Percentiles rank a stretch among this genome's conserved stretches.
Evolutionary conservation across 2,113 vertebrate species (phyloP).

Genomic region (Trichechus manatus): DNA sequence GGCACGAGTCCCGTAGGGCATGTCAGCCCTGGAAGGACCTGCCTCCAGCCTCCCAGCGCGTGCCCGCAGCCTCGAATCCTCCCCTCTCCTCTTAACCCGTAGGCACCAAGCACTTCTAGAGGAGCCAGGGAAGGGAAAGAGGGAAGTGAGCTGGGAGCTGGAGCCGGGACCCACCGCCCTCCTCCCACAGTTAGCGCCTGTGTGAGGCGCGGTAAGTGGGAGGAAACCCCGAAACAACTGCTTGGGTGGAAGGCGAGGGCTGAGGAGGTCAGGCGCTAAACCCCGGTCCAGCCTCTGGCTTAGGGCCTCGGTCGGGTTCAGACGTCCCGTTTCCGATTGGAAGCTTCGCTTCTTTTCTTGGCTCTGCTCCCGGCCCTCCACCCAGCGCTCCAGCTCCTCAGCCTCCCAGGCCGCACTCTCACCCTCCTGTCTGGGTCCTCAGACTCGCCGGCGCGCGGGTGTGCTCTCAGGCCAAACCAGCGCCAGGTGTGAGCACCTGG

Average conservation of each 20-base stretch:
- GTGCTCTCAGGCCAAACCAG: background rate
- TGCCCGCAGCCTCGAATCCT: background rate
- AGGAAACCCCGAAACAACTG: background rate
- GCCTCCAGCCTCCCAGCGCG: background rate
- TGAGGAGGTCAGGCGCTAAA: background rate
- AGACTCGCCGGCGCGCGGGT: background rate
- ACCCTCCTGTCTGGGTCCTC: background rate
- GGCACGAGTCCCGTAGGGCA: background rate
- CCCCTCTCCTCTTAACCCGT: no score
- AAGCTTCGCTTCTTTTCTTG: conserved; percentile 5
- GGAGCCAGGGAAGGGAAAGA: background rate
- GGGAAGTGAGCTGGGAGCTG: background rate
- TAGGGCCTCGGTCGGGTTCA: background rate
- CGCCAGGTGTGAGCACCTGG: background rate
- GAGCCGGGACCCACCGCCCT: accelerated
- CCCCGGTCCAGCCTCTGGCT: background rate
- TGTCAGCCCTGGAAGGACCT: background rate
- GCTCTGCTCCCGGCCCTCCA: background rate
- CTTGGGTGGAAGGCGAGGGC: background rate
- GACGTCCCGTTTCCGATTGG: background rate
- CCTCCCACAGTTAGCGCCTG: background rate
- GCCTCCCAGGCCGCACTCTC: background rate
- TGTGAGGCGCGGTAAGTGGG: background rate
- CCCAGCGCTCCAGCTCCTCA: background rate
- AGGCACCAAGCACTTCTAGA: background rate